A percentile compares a stretch with the other conserved stretches of the same genome.
Conservation (phyloP, 2,888 invertebrate species). For the Abrostola triplasia region DNA sequence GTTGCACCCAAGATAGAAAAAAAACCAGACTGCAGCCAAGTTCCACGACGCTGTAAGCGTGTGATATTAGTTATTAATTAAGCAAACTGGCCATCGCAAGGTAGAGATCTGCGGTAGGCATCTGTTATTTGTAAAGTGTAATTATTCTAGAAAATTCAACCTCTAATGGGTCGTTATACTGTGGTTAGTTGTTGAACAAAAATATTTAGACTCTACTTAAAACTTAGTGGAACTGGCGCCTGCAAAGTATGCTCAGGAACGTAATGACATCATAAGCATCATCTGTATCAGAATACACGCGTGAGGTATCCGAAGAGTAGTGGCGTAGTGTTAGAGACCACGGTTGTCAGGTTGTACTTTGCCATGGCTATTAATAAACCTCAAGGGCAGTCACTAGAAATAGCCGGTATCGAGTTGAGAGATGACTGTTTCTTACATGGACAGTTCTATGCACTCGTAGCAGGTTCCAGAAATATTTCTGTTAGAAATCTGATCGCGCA, state of each 20-base stretch:
- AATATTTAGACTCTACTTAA: too few relatives aligned
- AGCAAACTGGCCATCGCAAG: background rate
- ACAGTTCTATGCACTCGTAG: slow-evolving; percentile 21
- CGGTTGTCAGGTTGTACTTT: slow-evolving; percentile 5
- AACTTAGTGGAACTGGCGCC: too few relatives aligned
- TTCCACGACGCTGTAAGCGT: slow-evolving; percentile 25
- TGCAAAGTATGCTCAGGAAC: too few relatives aligned
- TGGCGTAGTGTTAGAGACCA: background rate
- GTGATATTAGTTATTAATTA: slow-evolving; percentile 22
- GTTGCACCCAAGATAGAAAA: slow-evolving; percentile 45
- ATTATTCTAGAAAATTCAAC: too few relatives aligned
- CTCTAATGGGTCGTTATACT: too few relatives aligned
- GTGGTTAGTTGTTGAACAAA: too few relatives aligned
- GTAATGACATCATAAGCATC: too few relatives aligned
- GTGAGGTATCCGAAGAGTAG: too few relatives aligned
- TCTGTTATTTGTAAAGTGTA: background rate
- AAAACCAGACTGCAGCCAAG: slow-evolving; percentile 31
- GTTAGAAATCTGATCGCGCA: background rate
- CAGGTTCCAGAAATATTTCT: slow-evolving; percentile 14
- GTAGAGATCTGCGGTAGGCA: background rate
- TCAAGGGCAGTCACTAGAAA: slow-evolving; percentile 18
- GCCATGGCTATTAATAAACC: slow-evolving; percentile 32
- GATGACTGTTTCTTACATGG: slow-evolving; percentile 17
- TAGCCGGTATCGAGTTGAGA: slow-evolving; percentile 20
- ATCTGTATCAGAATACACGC: too few relatives aligned